Base-by-base conservation (phyloP, 2,888 invertebrate genomes). In the Mechanitis mazaeus region DNA sequence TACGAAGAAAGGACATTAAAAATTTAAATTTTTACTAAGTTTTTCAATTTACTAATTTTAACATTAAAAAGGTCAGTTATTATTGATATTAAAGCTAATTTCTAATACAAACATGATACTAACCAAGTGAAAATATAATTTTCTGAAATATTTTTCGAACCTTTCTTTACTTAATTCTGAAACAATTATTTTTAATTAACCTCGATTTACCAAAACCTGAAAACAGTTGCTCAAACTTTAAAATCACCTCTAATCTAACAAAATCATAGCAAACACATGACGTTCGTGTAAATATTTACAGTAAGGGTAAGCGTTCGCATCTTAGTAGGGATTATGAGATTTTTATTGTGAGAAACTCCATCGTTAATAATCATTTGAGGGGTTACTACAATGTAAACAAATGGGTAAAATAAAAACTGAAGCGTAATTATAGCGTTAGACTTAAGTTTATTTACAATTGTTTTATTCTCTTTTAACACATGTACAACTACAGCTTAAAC, bases 331-430 rank as follows among this genome's bases (percentile, higher is more conserved):
- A 82, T 83, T 84, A 84, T 75, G 75, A 71, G 75, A 72, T 73
- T 83, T 85, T 85, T 85, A 87, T 73, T 83, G 82, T 87, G 87
- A 78, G 87, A 87, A 85, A 74, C 75, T 79, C 73, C 71, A 71
- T 70, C 71, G 73, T 72, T 69, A 71, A 69, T 68, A 69, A 65
- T 64, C 60, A 55, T 64, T 66, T 55, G 58, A 60, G 64, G 67
- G 68, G 61, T 58, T 64, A 65, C 60, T 65, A 67, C 64, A 56
- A 50, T 58, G 59, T 66, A 66, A 66, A 65, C 63, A 67, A 5
- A 50, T 45, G 42, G 60, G 55, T 54, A n/a, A 57, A 60, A 60
- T 56, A 58, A 54, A 66, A 59, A 47, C 64, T 64, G 53, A 55
- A 20, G 20, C 57, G 59, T 59, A 61, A 64, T 64, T 58, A 54